Evolutionary conservation across 2,888 invertebrate genomes (phyloP).

Genomic region (Cacoxenus indagator): DNA sequence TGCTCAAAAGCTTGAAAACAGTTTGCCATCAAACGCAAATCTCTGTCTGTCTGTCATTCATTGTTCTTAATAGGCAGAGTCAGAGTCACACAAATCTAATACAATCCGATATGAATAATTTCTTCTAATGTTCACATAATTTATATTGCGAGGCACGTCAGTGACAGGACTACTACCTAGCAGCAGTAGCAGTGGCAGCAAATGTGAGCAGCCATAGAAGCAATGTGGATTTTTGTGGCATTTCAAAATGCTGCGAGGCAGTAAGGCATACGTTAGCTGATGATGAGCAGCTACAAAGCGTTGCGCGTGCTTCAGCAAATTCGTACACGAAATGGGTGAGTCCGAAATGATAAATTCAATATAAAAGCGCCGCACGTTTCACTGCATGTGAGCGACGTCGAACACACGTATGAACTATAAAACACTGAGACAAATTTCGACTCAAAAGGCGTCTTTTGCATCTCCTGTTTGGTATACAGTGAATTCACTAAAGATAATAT

Average conservation of each 20-base stretch:
- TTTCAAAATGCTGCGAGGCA: neutral
- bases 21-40: neutral
- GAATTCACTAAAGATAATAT: too few relatives aligned
- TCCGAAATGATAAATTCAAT: neutral
- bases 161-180: slow-evolving; percentile 20
- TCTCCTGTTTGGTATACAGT: too few relatives aligned
- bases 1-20: too few relatives aligned
- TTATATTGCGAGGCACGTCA: slow-evolving; percentile 27
- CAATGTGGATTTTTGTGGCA: neutral
- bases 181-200: neutral
- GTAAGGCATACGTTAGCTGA: neutral
- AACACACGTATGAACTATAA: neutral
- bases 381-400: neutral
- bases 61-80: neutral
- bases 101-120: slow-evolving; percentile 27
- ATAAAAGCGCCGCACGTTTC: neutral
- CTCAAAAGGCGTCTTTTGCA: too few relatives aligned
- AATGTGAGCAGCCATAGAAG: neutral
- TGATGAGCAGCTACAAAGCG: neutral
- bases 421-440: neutral
- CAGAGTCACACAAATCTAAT: slow-evolving; percentile 18
- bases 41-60: neutral
- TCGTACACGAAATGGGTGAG: slow-evolving; percentile 3
- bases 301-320: neutral
- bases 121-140: slow-evolving; percentile 5